These are phyloP conservation scores for Xiphorhynchus erythropygius DNA, from an alignment of 2,797 vertebrate species.

Conservation along the genomic window DNA sequence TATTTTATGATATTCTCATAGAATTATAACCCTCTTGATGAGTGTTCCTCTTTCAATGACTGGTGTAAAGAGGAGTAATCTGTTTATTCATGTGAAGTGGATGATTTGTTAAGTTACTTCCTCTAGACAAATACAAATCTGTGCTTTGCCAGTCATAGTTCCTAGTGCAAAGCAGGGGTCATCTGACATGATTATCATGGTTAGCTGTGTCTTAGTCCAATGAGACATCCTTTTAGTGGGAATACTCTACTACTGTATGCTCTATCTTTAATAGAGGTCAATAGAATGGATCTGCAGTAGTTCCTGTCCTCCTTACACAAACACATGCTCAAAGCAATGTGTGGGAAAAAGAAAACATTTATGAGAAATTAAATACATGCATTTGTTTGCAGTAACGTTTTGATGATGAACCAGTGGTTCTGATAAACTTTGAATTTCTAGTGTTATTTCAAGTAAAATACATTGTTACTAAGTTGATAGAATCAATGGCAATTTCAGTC, in stretches of 20 bases:
- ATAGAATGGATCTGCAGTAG: not conserved
- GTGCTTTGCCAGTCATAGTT: not conserved
- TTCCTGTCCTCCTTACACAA: not conserved
- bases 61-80: not conserved
- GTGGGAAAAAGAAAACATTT: not conserved
- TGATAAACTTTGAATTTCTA: not conserved
- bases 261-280: not conserved
- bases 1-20: not conserved
- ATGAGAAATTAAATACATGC: not conserved
- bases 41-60: not conserved
- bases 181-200: not conserved
- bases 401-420: conserved; percentile 25
- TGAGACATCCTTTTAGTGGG: not conserved
- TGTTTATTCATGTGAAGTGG: not conserved
- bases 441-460: not conserved
- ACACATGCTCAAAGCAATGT: not conserved
- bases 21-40: not conserved
- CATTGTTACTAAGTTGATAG: not conserved
- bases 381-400: not conserved
- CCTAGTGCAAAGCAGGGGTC: not conserved
- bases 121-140: not conserved
- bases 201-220: not conserved
- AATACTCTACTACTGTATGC: not conserved
- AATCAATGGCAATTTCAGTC: not conserved
- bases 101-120: not conserved